Evolutionary conservation across 2,113 vertebrate species (phyloP).

Genomic region (Salvelinus namaycush): DNA sequence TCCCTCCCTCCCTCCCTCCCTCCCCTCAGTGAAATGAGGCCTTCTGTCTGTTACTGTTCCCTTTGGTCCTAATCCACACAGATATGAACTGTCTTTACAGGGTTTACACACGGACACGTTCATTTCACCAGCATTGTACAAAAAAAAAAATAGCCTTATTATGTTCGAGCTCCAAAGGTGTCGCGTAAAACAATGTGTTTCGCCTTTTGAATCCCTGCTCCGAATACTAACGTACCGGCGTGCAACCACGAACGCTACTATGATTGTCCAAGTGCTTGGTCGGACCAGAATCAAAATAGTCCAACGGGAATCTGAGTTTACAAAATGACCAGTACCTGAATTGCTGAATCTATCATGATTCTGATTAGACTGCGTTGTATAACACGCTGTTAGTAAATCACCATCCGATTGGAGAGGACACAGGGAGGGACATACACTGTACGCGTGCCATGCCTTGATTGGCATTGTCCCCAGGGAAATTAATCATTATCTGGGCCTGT

Average conservation of each 20-base stretch:
- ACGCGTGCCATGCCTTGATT: constrained; percentile 1
- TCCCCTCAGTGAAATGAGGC: not conserved
- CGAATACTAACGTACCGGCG: not conserved
- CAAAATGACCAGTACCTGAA: not conserved
- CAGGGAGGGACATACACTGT: not conserved
- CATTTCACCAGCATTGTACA: constrained; percentile 15
- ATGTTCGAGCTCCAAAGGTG: not conserved
- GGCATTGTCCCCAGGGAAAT: constrained; percentile 10
- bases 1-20: not conserved
- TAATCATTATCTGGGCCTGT: constrained; percentile 25
- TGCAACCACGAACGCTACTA: not conserved
- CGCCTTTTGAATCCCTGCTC: not conserved
- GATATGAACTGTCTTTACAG: constrained; percentile 24
- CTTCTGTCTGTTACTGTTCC: constrained; percentile 20
- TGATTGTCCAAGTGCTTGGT: not conserved
- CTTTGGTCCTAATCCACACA: constrained; percentile 26
- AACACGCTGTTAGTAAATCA: not conserved
- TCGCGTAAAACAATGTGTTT: not conserved
- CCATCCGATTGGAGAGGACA: not conserved
- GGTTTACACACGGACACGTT: constrained; percentile 17
- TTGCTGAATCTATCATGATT: not conserved
- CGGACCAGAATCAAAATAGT: not conserved
- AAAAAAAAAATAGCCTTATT: constrained; percentile 9
- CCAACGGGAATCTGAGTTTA: not conserved
- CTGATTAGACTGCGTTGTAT: not conserved